Percentiles rank a stretch among this genome's conserved stretches.
phyloP scores from a whole-genome alignment of 2,113 vertebrate genomes.

The Pithys albifrons region DNA sequence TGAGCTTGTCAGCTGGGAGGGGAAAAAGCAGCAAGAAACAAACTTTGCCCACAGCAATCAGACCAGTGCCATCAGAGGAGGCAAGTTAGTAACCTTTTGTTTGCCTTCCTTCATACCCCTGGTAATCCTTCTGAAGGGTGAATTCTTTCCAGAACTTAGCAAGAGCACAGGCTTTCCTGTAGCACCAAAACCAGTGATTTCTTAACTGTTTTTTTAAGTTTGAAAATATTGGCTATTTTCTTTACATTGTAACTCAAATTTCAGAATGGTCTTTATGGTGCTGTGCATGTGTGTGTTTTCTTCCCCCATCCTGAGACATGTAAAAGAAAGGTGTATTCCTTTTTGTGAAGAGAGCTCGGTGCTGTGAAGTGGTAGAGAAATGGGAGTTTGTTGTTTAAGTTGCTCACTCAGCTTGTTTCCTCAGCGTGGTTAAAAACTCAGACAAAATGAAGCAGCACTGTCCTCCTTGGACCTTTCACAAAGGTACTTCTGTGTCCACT shows the following conservation, averaged over 20 bases:
- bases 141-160: background rate
- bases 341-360: background rate
- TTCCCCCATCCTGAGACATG: fast-evolving
- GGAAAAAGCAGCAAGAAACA: background rate
- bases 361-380: background rate
- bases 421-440: background rate
- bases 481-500: background rate
- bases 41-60: background rate
- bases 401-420: background rate
- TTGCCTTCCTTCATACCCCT: background rate
- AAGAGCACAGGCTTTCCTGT: background rate
- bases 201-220: background rate
- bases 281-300: background rate
- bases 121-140: background rate
- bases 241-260: background rate
- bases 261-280: background rate
- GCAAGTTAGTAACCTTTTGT: background rate
- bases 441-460: background rate
- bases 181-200: background rate
- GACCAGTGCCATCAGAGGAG: background rate
- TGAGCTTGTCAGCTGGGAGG: background rate
- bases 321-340: background rate
- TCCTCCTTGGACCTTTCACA: background rate
- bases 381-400: background rate
- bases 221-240: background rate